Evolutionary conservation across 2,888 invertebrate genomes (phyloP).

Genomic region (Sclerodermus sp.): DNA sequence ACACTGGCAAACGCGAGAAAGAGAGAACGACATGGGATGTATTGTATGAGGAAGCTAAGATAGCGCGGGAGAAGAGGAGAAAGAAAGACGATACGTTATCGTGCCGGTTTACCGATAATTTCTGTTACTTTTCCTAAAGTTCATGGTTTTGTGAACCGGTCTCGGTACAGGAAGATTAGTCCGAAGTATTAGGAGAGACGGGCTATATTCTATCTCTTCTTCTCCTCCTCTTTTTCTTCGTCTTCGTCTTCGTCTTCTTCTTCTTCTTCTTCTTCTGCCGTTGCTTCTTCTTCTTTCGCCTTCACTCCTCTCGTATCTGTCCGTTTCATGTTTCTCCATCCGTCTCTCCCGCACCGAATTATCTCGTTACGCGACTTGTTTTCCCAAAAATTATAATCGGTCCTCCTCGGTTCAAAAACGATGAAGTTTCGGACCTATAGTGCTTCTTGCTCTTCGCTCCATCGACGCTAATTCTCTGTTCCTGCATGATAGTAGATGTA

Average conservation of each 20-base stretch:
- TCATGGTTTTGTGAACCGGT: constrained; percentile 28
- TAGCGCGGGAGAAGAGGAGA: neutral
- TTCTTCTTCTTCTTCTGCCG: neutral
- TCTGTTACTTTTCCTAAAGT: constrained; percentile 31
- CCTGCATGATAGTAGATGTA: too few species aligned
- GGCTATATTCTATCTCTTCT: constrained; percentile 1
- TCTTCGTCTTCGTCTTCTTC: neutral
- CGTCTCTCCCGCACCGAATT: constrained; percentile 6
- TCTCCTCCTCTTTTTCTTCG: neutral
- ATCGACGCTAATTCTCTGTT: too few species aligned
- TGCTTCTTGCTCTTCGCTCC: too few species aligned
- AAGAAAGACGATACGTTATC: constrained; percentile 20
- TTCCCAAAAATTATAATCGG: constrained; percentile 16
- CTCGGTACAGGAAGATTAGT: constrained; percentile 25
- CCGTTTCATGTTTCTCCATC: neutral
- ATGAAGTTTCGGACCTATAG: too few species aligned
- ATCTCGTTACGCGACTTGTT: constrained; percentile 15
- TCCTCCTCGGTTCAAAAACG: too few species aligned
- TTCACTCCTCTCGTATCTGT: neutral
- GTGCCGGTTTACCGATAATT: constrained; percentile 23
- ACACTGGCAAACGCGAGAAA: too few species aligned
- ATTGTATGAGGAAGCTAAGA: too few species aligned
- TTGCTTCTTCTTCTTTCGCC: neutral
- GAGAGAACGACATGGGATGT: too few species aligned
- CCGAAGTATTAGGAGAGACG: constrained; percentile 23